Evolutionary conservation across 2,888 invertebrate species (phyloP), one percentile per base, ranked within the genome.

Genomic region (Mantis religiosa): DNA sequence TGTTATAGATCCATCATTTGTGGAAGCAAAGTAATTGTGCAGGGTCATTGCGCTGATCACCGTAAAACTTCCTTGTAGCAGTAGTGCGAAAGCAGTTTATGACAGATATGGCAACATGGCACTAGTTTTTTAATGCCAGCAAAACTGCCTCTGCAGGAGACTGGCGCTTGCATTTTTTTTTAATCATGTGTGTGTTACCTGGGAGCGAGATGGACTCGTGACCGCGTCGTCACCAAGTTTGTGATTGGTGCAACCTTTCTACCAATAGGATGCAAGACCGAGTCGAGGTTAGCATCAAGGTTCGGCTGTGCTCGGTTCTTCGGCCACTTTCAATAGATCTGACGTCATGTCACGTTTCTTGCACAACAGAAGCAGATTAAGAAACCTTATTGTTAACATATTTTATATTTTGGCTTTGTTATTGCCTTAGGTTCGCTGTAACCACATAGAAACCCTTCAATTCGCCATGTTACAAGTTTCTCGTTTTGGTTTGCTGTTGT

Each of bases 191-290:
- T 34, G 34, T 88, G 83, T 81, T 85, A 34, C 88, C 89, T 85
- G 88, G 87, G 85, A 89, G 89, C 89, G 87, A 89, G 90, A 84
- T 85, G 85, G 83, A 89, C 89, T 89, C 87, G 87, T 88, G 89
- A 88, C 85, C 89, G 89, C 89, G 41, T 82, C 90, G 90, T 88
- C 89, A 88, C 83, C 88, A 85, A 87, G 88, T 71, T 87, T 87
- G 47, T 85, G 82, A 90, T 90, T 89, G 90, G 89, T 86, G 84
- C 71, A 81, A 84, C 28, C 9, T 28, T 28, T 85, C 89, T 82
- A 84, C 90, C 90, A 90, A 90, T 90, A 87, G 90, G 41, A 81
- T 84, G 82, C 89, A 88, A 90, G 90, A 89, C 89, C 89, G 89
- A 89, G 84, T 88, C 88, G 89, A 89, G 88, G 87, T 34, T 28